Conservation (phyloP, 2,888 invertebrate genomes). For the Andrena fulva region DNA sequence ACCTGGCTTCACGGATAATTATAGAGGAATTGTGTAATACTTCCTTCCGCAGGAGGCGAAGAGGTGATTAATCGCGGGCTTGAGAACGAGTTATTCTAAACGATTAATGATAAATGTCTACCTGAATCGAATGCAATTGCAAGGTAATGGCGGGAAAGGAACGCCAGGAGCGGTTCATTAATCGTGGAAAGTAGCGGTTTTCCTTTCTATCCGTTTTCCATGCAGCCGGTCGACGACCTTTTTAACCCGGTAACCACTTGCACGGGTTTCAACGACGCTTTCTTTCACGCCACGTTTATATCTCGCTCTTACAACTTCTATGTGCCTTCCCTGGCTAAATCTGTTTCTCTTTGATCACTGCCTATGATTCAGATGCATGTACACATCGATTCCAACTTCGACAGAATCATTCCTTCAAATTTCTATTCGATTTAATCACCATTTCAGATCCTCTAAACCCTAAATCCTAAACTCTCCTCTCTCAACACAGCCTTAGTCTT, state of each 20-base stretch:
- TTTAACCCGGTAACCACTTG: conserved; percentile 49
- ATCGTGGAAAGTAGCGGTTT: conserved; percentile 55
- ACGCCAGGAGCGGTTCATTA: conserved; percentile 25
- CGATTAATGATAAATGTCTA: not conserved
- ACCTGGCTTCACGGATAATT: too few relatives aligned
- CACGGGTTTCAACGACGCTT: conserved; percentile 50
- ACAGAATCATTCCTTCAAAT: too few relatives aligned
- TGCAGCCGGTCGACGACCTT: conserved; percentile 52
- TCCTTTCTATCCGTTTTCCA: conserved; percentile 52
- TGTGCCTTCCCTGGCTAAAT: conserved; percentile 11
- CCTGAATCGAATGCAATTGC: not conserved
- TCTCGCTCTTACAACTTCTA: conserved; percentile 50
- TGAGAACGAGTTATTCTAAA: not conserved
- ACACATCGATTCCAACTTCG: too few relatives aligned
- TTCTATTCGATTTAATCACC: too few relatives aligned
- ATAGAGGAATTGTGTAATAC: too few relatives aligned
- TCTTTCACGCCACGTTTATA: conserved; percentile 42
- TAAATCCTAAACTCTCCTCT: too few relatives aligned
- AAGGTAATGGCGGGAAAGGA: conserved; percentile 5
- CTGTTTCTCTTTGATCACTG: not conserved
- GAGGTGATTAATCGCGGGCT: not conserved
- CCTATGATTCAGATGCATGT: too few relatives aligned
- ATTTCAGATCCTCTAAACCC: too few relatives aligned
- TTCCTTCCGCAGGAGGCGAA: too few relatives aligned
- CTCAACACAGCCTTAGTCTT: too few relatives aligned